Evolutionary conservation across 1,140 invertebrate species (phyloP).

Genomic region (Drosophila burlai): DNA sequence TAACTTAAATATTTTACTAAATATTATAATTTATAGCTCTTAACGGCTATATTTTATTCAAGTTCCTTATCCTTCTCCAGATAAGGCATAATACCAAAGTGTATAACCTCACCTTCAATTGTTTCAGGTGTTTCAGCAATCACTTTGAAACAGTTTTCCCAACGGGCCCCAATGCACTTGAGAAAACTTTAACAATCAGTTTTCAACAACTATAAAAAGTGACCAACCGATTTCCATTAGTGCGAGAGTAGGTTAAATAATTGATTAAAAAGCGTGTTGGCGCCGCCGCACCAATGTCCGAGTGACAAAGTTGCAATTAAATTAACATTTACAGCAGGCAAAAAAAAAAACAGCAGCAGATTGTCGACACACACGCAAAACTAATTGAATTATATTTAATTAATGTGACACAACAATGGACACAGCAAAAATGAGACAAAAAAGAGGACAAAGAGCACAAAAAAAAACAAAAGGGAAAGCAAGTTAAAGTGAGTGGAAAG

Average conservation of each 20-base stretch:
- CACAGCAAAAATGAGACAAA: background rate
- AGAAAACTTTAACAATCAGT: slow-evolving; percentile 28
- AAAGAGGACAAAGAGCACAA: background rate
- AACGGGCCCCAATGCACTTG: slow-evolving; percentile 20
- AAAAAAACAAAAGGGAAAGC: background rate
- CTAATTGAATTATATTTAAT: slow-evolving; percentile 67
- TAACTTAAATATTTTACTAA: background rate
- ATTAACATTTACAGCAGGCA: slow-evolving; percentile 58
- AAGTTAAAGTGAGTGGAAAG: slow-evolving; percentile 22
- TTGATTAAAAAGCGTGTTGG: slow-evolving; percentile 65
- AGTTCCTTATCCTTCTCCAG: background rate
- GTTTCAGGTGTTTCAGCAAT: background rate
- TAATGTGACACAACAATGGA: slow-evolving; percentile 47
- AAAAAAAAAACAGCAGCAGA: slow-evolving; percentile 7
- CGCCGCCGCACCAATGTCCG: slow-evolving; percentile 26
- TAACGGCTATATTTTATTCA: too few species aligned
- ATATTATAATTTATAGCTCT: background rate
- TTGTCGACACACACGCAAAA: slow-evolving; percentile 22
- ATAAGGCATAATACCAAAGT: background rate
- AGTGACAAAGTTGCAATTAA: slow-evolving; percentile 71
- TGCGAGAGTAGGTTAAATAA: slow-evolving; percentile 51
- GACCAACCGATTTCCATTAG: slow-evolving; percentile 51
- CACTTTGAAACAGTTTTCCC: slow-evolving; percentile 6
- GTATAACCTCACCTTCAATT: background rate
- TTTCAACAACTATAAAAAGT: slow-evolving; percentile 6